Evolutionary conservation across 2,113 vertebrate genomes (phyloP).

Genomic region (Rhagologus leucostigma): DNA sequence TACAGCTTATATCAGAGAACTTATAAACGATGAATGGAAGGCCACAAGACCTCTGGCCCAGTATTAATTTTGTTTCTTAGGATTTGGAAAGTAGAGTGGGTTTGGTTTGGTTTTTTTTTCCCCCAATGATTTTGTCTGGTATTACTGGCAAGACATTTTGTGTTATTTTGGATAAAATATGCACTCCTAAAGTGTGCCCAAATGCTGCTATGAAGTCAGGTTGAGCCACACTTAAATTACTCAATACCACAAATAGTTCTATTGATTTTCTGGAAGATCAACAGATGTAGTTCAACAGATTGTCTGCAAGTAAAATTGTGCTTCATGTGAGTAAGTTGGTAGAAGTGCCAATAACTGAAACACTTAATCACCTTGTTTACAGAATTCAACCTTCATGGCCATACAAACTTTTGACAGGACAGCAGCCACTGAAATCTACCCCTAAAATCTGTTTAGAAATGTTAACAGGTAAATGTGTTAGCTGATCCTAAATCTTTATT

Average conservation of each 20-base stretch:
- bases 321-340: constrained; percentile 4
- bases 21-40: background rate
- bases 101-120: background rate
- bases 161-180: constrained; percentile 13
- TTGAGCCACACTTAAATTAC: constrained; percentile 40
- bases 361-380: constrained; percentile 32
- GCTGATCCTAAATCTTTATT: background rate
- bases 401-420: background rate
- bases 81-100: background rate
- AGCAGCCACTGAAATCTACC: background rate
- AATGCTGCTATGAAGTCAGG: constrained; percentile 28
- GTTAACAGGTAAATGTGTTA: background rate
- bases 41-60: background rate
- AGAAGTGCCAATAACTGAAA: constrained; percentile 3
- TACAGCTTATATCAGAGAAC: background rate
- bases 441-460: background rate
- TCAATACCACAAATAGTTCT: constrained; percentile 15
- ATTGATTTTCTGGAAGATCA: constrained; percentile 52
- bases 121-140: background rate
- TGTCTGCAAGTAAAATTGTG: constrained; percentile 39
- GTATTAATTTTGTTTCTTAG: background rate
- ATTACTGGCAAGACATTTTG: background rate
- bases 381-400: background rate
- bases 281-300: constrained; percentile 17
- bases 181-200: background rate